A percentile compares a stretch with the other conserved stretches of the same genome.
Evolutionary conservation across 2,797 vertebrate genomes (phyloP).

Genomic region (Rachycentron canadum): DNA sequence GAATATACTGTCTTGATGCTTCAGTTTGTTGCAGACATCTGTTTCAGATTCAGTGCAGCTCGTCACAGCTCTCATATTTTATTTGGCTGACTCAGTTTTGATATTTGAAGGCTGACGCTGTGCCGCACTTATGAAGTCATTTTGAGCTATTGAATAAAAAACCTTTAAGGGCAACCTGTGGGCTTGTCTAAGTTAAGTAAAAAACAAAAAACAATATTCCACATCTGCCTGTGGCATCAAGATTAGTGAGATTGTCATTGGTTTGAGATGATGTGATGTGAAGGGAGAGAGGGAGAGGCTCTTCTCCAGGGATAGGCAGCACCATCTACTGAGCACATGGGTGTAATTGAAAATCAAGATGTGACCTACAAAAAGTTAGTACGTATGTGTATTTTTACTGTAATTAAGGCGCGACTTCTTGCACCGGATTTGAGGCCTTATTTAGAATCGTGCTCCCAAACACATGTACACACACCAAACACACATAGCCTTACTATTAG

Average conservation of each 20-base stretch:
- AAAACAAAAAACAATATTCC: not conserved
- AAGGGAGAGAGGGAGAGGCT: not conserved
- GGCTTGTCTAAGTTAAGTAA: constrained; percentile 3
- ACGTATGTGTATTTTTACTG: not conserved
- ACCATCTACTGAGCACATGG: constrained; percentile 62
- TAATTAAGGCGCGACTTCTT: not conserved
- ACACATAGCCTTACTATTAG: not conserved
- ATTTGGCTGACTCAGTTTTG: constrained; percentile 10
- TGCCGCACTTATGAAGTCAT: constrained; percentile 21
- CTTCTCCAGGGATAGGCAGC: constrained; percentile 42
- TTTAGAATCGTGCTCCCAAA: not conserved
- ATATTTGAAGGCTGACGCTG: constrained; percentile 33
- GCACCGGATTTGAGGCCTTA: not conserved
- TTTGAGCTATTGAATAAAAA: constrained; percentile 69
- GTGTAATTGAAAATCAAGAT: constrained; percentile 24
- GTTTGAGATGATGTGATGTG: constrained; percentile 6
- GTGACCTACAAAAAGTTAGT: not conserved
- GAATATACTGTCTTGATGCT: constrained; percentile 14
- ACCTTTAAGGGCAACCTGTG: constrained; percentile 11
- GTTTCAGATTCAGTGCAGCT: constrained; percentile 22
- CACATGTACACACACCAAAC: not conserved
- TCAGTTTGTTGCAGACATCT: constrained; percentile 20
- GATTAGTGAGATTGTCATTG: constrained; percentile 7
- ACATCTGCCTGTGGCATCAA: not conserved
- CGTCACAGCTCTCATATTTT: constrained; percentile 17